These are phyloP conservation scores for Aldrovandia affinis DNA, from an alignment of 2,797 vertebrate species.

Conservation along the genomic window DNA sequence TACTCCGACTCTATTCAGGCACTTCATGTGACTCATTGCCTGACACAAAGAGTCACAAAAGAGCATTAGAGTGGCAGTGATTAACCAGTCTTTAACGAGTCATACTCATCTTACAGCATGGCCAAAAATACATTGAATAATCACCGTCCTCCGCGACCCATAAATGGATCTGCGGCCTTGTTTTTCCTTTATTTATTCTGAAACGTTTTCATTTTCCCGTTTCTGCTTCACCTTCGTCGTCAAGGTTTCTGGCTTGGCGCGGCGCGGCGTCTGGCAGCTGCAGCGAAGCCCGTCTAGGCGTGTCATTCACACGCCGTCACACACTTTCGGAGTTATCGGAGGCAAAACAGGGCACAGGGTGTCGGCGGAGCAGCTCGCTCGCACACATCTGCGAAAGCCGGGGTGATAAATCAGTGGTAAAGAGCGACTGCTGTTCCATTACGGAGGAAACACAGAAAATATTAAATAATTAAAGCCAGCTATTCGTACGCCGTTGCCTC, in stretches of 20 bases:
- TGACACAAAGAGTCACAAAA: background rate
- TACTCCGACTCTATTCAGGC: background rate
- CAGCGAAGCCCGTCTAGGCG: background rate
- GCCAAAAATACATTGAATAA: background rate
- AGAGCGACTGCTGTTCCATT: background rate
- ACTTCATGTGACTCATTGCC: background rate
- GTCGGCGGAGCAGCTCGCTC: background rate
- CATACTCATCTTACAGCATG: background rate
- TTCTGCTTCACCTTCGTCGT: background rate
- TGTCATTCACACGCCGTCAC: background rate
- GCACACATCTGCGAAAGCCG: constrained; percentile 2
- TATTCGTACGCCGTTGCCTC: background rate
- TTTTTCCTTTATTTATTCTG: constrained; percentile 11
- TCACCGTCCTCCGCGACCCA: background rate
- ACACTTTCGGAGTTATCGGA: background rate
- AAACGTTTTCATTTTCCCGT: background rate
- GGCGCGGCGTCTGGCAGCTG: background rate
- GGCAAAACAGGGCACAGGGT: background rate
- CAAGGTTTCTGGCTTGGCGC: background rate
- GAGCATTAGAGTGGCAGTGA: background rate
- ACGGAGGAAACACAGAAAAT: background rate
- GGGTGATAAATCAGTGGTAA: constrained; percentile 6
- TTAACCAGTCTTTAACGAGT: background rate
- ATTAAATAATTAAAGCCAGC: constrained; percentile 17
- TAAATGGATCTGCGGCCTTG: background rate